Evolutionary conservation across 2,888 invertebrate species (phyloP), one percentile per base, ranked within the genome.

Genomic region (Lepetodrilus schrolli): DNA sequence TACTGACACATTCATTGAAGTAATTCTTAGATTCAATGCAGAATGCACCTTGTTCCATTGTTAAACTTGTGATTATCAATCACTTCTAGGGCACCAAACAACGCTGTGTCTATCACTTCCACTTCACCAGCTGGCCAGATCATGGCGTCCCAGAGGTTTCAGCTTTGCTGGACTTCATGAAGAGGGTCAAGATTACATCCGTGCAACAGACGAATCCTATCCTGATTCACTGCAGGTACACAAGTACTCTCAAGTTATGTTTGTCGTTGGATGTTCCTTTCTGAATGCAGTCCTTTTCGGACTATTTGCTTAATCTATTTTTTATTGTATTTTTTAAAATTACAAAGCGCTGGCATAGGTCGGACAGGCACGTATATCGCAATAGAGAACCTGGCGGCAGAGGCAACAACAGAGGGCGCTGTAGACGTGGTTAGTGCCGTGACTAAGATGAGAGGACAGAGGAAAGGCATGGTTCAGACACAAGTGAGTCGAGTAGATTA

Each of bases 51-150:
- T n/a, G n/a, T n/a, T n/a, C 4, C 4, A 13, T 13, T 43, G 43
- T 43, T 17, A 43, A 10, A 37, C 38, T 7, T 37, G 7, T 13
- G 38, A 10, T 37, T 8, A 43, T 3, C 43, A 43, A 3, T 4
- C 43, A 17, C 43, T 13, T 17, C 4, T 43, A 5, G 51, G 51
- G 30, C n/a, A 26, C 5, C 10, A 51, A 3, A 30, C 23, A 8
- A 2, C 51, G 30, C 7, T 4, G 13, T 2, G 51, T 51, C 51
- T 4, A 23, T 30, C 51, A 51, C 23, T 10, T 51, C 5, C 30
- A 51, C 51, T 51, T 51, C 51, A 51, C 51, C 4, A 51, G 51
- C 26, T 51, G 51, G 51, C 51, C 23, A 23, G 51, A 51, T 26
- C 51, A 51, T 51, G 51, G 51, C 26, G 51, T 51, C 0, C 51